These are phyloP conservation scores for Microdon myrmicae DNA, from an alignment of 2,888 invertebrate genomes.

Conservation along the genomic window DNA sequence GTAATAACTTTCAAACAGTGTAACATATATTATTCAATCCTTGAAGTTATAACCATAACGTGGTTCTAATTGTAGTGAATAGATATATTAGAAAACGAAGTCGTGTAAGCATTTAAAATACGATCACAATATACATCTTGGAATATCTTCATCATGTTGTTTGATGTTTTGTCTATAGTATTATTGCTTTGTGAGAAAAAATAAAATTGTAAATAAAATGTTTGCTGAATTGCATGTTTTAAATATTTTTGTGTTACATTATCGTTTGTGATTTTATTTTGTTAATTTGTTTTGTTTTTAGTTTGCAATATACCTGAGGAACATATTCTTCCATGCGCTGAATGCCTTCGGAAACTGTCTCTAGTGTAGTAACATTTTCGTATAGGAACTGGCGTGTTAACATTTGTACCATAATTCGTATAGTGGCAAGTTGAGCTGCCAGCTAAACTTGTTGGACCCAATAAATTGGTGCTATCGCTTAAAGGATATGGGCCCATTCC, in stretches of 20 bases:
- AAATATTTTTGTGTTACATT: slow-evolving; percentile 37
- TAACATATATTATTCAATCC: too few species aligned
- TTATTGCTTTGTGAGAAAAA: slow-evolving; percentile 19
- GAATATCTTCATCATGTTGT: slow-evolving; percentile 41
- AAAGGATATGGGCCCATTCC: slow-evolving; percentile 68
- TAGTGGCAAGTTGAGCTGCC: slow-evolving; percentile 63
- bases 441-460: slow-evolving; percentile 65
- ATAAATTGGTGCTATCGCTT: slow-evolving; percentile 67
- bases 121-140: slow-evolving; percentile 39
- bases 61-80: slow-evolving; percentile 21
- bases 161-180: slow-evolving; percentile 18
- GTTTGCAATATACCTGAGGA: slow-evolving; percentile 60
- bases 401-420: slow-evolving; percentile 67
- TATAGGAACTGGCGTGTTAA: slow-evolving; percentile 66
- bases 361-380: slow-evolving; percentile 65
- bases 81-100: slow-evolving; percentile 5
- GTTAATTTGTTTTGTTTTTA: slow-evolving; percentile 30
- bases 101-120: slow-evolving; percentile 27
- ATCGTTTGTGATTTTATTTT: slow-evolving; percentile 32
- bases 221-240: slow-evolving; percentile 36
- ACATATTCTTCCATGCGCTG: slow-evolving; percentile 67
- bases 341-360: slow-evolving; percentile 67
- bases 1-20: slow-evolving; percentile 21
- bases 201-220: slow-evolving; percentile 6
- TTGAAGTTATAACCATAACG: slow-evolving; percentile 29